Base-by-base conservation (phyloP, 2,888 invertebrate species). In the Ferdinandea cuprea region DNA sequence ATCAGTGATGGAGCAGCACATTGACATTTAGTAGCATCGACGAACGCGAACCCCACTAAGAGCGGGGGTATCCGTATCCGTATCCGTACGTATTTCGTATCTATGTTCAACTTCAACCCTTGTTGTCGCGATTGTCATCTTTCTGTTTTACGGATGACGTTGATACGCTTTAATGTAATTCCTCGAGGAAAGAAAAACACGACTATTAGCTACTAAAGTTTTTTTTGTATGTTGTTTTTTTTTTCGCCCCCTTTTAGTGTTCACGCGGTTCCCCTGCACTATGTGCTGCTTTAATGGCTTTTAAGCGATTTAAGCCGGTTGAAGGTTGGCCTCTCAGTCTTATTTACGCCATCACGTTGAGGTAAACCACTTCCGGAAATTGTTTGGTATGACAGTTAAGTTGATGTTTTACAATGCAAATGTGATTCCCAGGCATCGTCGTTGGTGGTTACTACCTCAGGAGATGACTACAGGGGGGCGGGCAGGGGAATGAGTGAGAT, bases 291-390 rank as follows among this genome's bases (percentile, higher is more conserved):
- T 83, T 83, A 83, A 78, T 83, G 68, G 68, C 78, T 72, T 78
- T 83, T 78, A 78, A 83, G 66, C 83, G 83, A 73, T 83, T 83
- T 83, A 78, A 83, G 66, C 44, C 61, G 68, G 72, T 78, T 83
- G 72, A 83, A 83, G 83, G 77, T 78, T 83, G 78, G 8, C 44
- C 44, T 21, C 25, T 21, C 25, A 42, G 72, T 66, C 58, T 68
- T 78, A 78, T 72, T 72, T 83, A 72, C 78, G 56, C 77, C 83
- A 83, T 83, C 78, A 83, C 25, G 83, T 78, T 83, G 72, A 83
- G 83, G 83, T 83, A 83, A 83, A 83, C 83, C 78, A 83, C 83
- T 83, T 83, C 78, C 83, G 72, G 78, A 78, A 83, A 83, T 83
- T 83, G 83, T 83, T 78, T 78, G 66, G 52, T 72, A 78, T 58